Conservation (phyloP, 2,113 vertebrate genomes). For the Leptobrachium leishanense region DNA sequence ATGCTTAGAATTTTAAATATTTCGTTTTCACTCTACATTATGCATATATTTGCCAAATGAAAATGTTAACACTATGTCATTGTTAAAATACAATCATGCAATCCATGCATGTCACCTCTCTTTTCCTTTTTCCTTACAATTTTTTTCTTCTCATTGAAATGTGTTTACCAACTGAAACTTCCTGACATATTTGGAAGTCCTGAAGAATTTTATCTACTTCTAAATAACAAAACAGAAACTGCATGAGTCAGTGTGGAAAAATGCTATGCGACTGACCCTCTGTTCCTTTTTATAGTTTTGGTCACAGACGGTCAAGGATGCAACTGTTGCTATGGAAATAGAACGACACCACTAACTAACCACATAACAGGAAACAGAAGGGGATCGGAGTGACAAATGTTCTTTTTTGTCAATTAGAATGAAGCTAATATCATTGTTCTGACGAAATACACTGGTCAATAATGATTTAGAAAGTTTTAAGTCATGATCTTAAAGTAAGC, state of each 20-base stretch:
- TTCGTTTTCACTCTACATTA: not conserved
- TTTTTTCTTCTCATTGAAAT: slow-evolving; percentile 41
- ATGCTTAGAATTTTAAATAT: too few relatives aligned
- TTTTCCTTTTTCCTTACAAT: slow-evolving; percentile 6
- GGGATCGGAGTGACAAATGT: slow-evolving; percentile 46
- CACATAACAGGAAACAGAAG: slow-evolving; percentile 50
- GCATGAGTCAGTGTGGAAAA: slow-evolving; percentile 40
- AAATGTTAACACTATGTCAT: slow-evolving; percentile 34
- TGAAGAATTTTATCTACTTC: slow-evolving; percentile 39
- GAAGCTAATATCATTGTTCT: slow-evolving; percentile 31
- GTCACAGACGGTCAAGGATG: slow-evolving; percentile 45
- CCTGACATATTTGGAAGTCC: slow-evolving; percentile 38
- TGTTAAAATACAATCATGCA: slow-evolving; percentile 38
- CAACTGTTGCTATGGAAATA: slow-evolving; percentile 33
- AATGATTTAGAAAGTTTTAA: slow-evolving; percentile 27
- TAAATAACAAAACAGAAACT: slow-evolving; percentile 40
- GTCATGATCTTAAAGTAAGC: slow-evolving; percentile 27
- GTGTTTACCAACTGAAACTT: slow-evolving; percentile 46
- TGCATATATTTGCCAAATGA: slow-evolving; percentile 6
- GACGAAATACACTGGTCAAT: slow-evolving; percentile 35
- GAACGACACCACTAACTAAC: slow-evolving; percentile 23
- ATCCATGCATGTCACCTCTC: not conserved
- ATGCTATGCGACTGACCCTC: slow-evolving; percentile 41
- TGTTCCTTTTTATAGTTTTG: slow-evolving; percentile 43
- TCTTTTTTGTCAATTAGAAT: slow-evolving; percentile 18